phyloP scores from a whole-genome alignment of 92 coral and sea anemone genomes.

The Phenganax marumi region DNA sequence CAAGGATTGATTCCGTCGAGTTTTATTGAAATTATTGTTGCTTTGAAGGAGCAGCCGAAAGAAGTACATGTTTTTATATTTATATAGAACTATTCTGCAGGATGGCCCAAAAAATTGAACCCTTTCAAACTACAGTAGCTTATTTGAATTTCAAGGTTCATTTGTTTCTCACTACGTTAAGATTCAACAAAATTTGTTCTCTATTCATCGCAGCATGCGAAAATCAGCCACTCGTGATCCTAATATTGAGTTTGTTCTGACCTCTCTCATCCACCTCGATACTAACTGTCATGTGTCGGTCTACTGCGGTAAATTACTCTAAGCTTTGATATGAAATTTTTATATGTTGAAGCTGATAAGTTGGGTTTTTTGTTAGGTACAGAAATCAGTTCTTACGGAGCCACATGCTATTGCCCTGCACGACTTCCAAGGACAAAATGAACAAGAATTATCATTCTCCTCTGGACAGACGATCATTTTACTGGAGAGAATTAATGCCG shows the following conservation, averaged over 20 bases:
- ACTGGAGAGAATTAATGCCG: conserved; percentile 65
- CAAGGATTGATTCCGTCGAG: conserved; percentile 84
- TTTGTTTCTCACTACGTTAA: too few relatives aligned
- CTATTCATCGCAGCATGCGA: too few relatives aligned
- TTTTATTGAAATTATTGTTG: conserved; percentile 89
- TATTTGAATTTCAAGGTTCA: too few relatives aligned
- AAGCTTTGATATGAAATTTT: not conserved
- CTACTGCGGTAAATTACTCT: not conserved
- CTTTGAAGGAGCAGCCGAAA: conserved; percentile 63
- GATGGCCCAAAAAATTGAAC: too few relatives aligned
- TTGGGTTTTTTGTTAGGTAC: not conserved
- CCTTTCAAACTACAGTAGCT: too few relatives aligned
- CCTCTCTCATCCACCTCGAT: too few relatives aligned
- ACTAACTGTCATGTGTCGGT: too few relatives aligned
- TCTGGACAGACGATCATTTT: conserved; percentile 70
- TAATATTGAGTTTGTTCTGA: too few relatives aligned
- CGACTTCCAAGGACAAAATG: conserved; percentile 66
- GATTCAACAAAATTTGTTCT: too few relatives aligned
- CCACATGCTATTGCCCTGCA: conserved; percentile 63
- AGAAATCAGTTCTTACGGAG: conserved; percentile 11
- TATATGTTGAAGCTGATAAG: not conserved
- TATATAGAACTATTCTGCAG: not conserved
- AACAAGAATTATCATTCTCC: conserved; percentile 74
- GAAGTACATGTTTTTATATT: not conserved
- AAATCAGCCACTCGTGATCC: too few relatives aligned